phyloP scores from a whole-genome alignment of 2,113 vertebrate species.

The Brachyhypopomus occidentalis region DNA sequence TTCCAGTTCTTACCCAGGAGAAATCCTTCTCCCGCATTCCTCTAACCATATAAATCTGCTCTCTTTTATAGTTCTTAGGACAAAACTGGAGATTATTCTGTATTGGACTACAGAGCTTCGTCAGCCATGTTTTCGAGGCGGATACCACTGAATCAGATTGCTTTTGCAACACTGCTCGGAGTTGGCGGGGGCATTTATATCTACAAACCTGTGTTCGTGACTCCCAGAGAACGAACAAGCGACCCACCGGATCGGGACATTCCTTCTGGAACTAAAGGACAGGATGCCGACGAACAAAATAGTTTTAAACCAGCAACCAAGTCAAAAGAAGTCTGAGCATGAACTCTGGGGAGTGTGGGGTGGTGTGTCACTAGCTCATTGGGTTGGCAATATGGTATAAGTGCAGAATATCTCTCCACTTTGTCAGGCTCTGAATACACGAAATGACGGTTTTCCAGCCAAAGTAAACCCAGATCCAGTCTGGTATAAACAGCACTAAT shows the following conservation, averaged over 20 bases:
- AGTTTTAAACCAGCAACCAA: conserved; percentile 27
- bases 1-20: no score
- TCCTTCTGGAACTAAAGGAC: not conserved
- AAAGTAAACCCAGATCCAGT: no score
- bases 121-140: conserved; percentile 68
- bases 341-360: no score
- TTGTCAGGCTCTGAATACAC: no score
- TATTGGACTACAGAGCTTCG: not conserved
- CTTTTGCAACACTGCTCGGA: conserved; percentile 75
- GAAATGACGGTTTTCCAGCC: no score
- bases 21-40: no score
- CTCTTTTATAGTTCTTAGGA: not conserved
- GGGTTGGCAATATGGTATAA: no score
- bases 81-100: not conserved
- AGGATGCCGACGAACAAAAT: not conserved
- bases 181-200: conserved; percentile 85
- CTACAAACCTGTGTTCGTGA: conserved; percentile 80
- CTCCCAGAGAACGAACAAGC: conserved; percentile 25
- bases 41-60: not conserved
- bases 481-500: no score
- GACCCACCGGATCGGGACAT: not conserved
- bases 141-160: conserved; percentile 73
- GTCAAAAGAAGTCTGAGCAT: not conserved
- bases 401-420: no score
- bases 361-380: no score